phyloP scores from a whole-genome alignment of 2,797 vertebrate genomes.

The Coracias cyanogaster region DNA sequence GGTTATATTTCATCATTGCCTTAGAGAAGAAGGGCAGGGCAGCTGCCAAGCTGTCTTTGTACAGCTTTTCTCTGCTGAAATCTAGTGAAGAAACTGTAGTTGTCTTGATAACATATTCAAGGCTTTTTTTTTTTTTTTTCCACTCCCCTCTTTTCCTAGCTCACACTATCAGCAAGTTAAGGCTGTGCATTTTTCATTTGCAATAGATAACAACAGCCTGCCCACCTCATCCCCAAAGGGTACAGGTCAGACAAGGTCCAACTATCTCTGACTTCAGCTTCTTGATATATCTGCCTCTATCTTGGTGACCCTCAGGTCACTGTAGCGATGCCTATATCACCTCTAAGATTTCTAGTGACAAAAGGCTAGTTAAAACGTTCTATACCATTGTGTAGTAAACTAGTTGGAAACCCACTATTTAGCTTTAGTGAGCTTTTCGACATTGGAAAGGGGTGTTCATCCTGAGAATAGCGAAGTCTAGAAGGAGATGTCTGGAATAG shows the following conservation, averaged over 20 bases:
- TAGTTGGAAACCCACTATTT: background rate
- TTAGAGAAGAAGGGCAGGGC: slow-evolving; percentile 1
- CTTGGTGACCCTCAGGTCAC: background rate
- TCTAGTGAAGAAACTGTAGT: slow-evolving; percentile 8
- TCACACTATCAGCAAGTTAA: background rate
- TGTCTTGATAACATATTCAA: background rate
- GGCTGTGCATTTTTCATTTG: slow-evolving; percentile 6
- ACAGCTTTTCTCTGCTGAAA: slow-evolving; percentile 25
- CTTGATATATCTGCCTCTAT: background rate
- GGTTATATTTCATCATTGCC: slow-evolving; percentile 30
- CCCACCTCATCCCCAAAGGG: background rate
- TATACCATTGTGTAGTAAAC: background rate
- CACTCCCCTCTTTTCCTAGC: background rate
- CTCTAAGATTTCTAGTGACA: background rate
- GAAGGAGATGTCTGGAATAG: background rate
- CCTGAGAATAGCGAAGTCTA: background rate
- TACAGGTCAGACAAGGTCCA: background rate
- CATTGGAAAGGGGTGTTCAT: background rate
- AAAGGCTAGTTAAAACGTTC: background rate
- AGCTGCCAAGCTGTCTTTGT: slow-evolving; percentile 8
- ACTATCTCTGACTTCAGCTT: background rate
- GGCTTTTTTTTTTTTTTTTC: background rate
- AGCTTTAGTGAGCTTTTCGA: background rate
- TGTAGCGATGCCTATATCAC: background rate
- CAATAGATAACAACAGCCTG: background rate